phyloP scores from a whole-genome alignment of 2,113 vertebrate species.

The Ranitomeya imitator region DNA sequence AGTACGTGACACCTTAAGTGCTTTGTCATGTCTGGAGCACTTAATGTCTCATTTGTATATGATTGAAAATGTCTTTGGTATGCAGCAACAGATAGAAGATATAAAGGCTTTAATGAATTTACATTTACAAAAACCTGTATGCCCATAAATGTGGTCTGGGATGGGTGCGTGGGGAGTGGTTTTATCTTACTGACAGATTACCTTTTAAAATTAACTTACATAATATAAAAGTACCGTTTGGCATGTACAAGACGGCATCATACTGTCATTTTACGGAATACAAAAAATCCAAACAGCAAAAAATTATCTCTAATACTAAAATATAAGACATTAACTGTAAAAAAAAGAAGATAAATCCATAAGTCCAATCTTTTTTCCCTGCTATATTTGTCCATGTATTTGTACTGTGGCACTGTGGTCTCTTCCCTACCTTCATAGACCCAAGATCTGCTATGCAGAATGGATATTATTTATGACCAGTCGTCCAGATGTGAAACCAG shows the following conservation, averaged over 20 bases:
- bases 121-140: too few relatives aligned
- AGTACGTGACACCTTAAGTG: too few relatives aligned
- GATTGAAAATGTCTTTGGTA: too few relatives aligned
- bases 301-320: background rate
- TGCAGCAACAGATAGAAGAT: too few relatives aligned
- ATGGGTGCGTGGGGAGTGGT: too few relatives aligned
- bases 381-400: background rate
- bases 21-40: too few relatives aligned
- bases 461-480: constrained; percentile 47
- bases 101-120: too few relatives aligned
- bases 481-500: constrained; percentile 42
- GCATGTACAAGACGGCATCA: background rate
- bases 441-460: constrained; percentile 40
- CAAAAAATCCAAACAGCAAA: background rate
- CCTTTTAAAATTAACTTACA: too few relatives aligned
- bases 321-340: background rate
- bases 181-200: too few relatives aligned
- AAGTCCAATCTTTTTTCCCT: background rate
- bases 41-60: too few relatives aligned
- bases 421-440: background rate
- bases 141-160: too few relatives aligned
- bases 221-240: too few relatives aligned
- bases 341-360: background rate
- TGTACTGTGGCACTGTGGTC: background rate
- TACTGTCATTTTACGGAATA: background rate